Conservation (phyloP, 2,888 invertebrate genomes). For the Lepidochitona cinerea region DNA sequence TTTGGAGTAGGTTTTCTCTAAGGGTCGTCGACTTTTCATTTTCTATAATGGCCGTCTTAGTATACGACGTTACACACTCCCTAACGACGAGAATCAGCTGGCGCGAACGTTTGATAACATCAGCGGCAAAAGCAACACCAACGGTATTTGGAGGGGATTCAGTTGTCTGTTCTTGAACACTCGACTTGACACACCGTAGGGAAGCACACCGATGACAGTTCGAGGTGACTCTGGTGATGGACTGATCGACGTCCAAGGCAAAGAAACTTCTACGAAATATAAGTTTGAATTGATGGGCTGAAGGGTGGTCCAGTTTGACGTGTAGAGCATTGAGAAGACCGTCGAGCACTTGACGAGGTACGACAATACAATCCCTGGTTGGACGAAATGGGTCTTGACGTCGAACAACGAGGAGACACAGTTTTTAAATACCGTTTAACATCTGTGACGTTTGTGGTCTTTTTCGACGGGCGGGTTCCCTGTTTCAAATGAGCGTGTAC, state of each 20-base stretch:
- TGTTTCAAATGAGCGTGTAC: constrained; percentile 30
- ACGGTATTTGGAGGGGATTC: constrained; percentile 30
- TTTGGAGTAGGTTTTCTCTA: constrained; percentile 1
- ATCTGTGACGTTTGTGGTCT: constrained; percentile 21
- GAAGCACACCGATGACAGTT: constrained; percentile 38
- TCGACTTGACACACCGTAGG: constrained; percentile 25
- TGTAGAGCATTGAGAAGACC: constrained; percentile 38
- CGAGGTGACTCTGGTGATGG: constrained; percentile 21
- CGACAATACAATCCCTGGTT: constrained; percentile 30
- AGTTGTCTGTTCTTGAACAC: constrained; percentile 28
- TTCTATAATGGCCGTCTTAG: constrained; percentile 15
- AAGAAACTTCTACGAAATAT: constrained; percentile 35
- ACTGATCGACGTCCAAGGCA: constrained; percentile 28
- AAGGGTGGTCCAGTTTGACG: constrained; percentile 36
- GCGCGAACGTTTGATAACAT: constrained; percentile 35
- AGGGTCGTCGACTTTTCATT: constrained; percentile 13
- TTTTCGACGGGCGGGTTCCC: constrained; percentile 34
- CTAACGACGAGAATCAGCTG: constrained; percentile 32
- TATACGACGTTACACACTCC: constrained; percentile 29
- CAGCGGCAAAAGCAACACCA: constrained; percentile 39
- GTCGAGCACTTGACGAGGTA: constrained; percentile 31
- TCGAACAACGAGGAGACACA: neutral
- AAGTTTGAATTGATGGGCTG: constrained; percentile 31
- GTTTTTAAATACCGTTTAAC: too few relatives aligned
- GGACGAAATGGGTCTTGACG: constrained; percentile 14